phyloP scores from a whole-genome alignment of 2,888 invertebrate species.

The Luffia ferchaultella region DNA sequence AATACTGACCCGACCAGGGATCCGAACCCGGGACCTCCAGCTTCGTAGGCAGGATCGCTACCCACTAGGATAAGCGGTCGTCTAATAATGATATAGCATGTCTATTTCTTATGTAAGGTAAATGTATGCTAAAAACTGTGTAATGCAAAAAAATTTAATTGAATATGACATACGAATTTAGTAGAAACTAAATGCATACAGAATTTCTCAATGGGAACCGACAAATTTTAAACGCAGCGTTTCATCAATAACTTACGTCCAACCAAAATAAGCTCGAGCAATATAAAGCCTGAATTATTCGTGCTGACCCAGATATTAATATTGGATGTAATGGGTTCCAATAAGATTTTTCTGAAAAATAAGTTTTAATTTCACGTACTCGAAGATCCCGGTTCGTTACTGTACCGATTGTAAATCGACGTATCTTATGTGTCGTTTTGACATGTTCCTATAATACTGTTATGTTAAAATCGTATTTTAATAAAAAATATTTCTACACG shows the following conservation, averaged over 20 bases:
- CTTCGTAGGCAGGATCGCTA: too few species aligned
- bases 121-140: too few species aligned
- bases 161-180: too few species aligned
- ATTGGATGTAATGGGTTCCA: slow-evolving; percentile 48
- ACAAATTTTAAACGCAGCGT: background rate
- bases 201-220: background rate
- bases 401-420: slow-evolving; percentile 58
- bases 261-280: slow-evolving; percentile 13
- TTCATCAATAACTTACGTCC: background rate
- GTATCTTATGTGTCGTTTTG: slow-evolving; percentile 40
- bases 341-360: slow-evolving; percentile 60
- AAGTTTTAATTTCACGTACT: slow-evolving; percentile 45
- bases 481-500: too few species aligned
- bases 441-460: too few species aligned
- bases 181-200: background rate
- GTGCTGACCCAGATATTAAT: slow-evolving; percentile 56
- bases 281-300: slow-evolving; percentile 59
- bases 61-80: too few species aligned
- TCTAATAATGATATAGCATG: too few species aligned
- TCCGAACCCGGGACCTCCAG: too few species aligned
- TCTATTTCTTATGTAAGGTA: too few species aligned
- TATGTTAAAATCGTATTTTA: too few species aligned
- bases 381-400: slow-evolving; percentile 46
- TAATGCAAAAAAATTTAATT: too few species aligned
- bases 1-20: too few species aligned